Conservation (phyloP, 2,113 vertebrate species). For the Sceloporus undulatus region DNA sequence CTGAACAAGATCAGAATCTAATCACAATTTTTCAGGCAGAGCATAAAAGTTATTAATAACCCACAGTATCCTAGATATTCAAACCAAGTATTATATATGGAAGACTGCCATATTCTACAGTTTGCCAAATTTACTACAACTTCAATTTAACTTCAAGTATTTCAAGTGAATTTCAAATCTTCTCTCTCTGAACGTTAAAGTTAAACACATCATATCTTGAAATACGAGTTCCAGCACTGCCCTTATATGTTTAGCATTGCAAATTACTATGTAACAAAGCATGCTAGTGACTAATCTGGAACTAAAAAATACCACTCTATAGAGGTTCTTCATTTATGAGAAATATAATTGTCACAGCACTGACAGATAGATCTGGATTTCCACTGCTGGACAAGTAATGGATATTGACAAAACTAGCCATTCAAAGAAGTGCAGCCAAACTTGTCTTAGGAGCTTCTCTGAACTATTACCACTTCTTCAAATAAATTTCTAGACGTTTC, state of each 20-base stretch:
- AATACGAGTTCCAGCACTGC: neutral
- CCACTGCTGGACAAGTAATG: conserved; percentile 38
- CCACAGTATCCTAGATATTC: neutral
- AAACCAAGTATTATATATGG: neutral
- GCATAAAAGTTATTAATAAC: neutral
- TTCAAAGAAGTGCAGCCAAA: no score
- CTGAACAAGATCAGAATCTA: neutral
- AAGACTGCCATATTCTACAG: neutral
- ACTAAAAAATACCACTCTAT: neutral
- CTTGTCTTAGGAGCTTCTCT: neutral
- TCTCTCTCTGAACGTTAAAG: neutral
- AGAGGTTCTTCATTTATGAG: rapidly evolving
- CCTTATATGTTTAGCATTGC: neutral
- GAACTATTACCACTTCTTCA: neutral
- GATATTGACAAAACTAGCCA: conserved; percentile 50
- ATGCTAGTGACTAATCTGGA: neutral
- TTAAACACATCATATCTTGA: neutral
- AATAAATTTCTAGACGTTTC: neutral
- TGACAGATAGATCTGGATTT: neutral
- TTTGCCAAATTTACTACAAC: neutral
- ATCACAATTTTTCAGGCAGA: neutral
- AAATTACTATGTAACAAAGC: neutral
- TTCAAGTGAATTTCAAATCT: neutral
- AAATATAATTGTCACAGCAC: neutral
- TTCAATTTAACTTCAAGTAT: neutral